phyloP scores from a whole-genome alignment of 2,888 invertebrate species.

The Cantharis rustica region DNA sequence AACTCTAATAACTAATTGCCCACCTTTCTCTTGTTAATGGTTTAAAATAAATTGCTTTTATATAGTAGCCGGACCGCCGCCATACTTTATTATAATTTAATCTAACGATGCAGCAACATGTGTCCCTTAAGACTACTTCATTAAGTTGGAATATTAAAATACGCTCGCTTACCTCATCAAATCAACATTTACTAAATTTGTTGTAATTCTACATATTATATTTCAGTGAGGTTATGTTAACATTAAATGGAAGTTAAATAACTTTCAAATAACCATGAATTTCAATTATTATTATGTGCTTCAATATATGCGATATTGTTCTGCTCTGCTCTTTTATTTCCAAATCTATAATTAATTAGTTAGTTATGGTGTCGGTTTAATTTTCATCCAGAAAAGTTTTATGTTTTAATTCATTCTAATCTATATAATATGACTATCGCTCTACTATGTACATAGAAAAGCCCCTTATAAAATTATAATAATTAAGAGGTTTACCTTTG shows the following conservation, averaged over 20 bases:
- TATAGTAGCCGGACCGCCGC: not conserved
- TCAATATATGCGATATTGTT: not conserved
- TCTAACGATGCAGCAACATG: not conserved
- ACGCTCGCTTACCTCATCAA: not conserved
- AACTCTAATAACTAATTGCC: not conserved
- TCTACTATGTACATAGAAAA: no score
- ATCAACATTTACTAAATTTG: not conserved
- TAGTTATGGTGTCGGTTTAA: not conserved
- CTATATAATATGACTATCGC: no score
- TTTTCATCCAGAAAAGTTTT: not conserved
- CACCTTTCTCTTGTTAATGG: not conserved
- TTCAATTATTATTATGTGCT: not conserved
- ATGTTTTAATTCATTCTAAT: not conserved
- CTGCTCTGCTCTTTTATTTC: not conserved
- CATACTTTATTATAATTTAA: not conserved
- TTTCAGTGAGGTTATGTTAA: not conserved
- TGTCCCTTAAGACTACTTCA: not conserved
- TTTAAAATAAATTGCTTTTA: not conserved
- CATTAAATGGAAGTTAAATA: not conserved
- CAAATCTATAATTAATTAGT: not conserved
- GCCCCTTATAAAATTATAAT: no score
- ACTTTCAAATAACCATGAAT: not conserved
- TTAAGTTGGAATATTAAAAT: not conserved
- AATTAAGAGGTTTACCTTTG: no score
- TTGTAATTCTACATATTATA: not conserved